Evolutionary conservation across 2,797 vertebrate genomes (phyloP).

Genomic region (Helarctos malayanus): DNA sequence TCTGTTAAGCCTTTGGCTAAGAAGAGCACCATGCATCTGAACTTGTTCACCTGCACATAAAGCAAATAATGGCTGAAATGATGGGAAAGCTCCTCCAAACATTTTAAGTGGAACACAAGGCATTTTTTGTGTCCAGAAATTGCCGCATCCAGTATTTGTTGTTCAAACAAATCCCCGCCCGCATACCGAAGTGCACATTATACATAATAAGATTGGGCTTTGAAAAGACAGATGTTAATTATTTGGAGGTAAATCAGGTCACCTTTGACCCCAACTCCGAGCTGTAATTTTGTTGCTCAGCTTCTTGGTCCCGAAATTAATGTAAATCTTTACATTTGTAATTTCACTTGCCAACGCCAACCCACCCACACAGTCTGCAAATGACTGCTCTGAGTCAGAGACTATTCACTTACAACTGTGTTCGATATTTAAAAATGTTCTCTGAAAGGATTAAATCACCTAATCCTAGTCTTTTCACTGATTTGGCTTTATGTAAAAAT

Average conservation of each 20-base stretch:
- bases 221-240: constrained; percentile 78
- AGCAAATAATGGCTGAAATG: constrained; percentile 76
- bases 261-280: constrained; percentile 68
- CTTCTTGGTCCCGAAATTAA: constrained; percentile 74
- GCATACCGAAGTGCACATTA: constrained; percentile 71
- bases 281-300: constrained; percentile 75
- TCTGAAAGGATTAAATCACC: constrained; percentile 68
- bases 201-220: constrained; percentile 64
- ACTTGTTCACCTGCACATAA: constrained; percentile 75
- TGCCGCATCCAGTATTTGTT: constrained; percentile 67
- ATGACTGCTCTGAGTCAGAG: constrained; percentile 74
- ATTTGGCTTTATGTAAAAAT: constrained; percentile 66
- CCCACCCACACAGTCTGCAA: constrained; percentile 71
- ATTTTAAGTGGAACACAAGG: constrained; percentile 72
- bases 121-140: constrained; percentile 63
- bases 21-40: constrained; percentile 74
- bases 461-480: constrained; percentile 41
- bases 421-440: constrained; percentile 74
- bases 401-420: constrained; percentile 46
- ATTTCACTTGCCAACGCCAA: constrained; percentile 71
- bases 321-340: constrained; percentile 81
- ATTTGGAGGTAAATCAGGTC: constrained; percentile 75
- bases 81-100: constrained; percentile 71
- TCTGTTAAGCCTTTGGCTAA: constrained; percentile 80
- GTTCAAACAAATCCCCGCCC: constrained; percentile 74